phyloP scores from a whole-genome alignment of 2,888 invertebrate species.

The Panopea generosa region DNA sequence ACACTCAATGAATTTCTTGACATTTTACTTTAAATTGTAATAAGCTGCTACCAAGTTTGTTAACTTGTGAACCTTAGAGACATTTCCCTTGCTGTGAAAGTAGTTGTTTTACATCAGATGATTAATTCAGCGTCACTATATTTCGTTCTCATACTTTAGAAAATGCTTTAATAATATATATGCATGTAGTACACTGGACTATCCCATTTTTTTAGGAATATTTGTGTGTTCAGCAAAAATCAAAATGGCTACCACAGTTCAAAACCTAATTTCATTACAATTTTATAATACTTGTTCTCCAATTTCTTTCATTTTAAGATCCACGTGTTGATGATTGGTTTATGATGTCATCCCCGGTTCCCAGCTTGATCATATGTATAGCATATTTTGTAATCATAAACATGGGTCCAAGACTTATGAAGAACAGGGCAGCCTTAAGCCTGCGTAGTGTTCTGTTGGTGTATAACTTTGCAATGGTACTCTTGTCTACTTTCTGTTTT shows the following conservation, averaged over 20 bases:
- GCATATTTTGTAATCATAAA: constrained; percentile 93
- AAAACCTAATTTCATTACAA: not conserved
- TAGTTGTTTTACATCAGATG: too few relatives aligned
- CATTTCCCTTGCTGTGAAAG: too few relatives aligned
- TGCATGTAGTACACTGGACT: too few relatives aligned
- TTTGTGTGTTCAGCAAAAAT: not conserved
- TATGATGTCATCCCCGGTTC: constrained; percentile 95
- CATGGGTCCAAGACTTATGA: constrained; percentile 93
- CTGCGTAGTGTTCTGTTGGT: constrained; percentile 92
- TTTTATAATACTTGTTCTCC: too few relatives aligned
- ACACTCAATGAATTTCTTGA: too few relatives aligned
- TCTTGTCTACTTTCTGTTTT: constrained; percentile 96
- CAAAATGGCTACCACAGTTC: not conserved
- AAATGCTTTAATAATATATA: not conserved
- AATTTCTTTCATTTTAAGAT: constrained; percentile 86
- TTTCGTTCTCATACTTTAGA: too few relatives aligned
- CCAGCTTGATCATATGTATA: constrained; percentile 93
- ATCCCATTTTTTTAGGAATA: not conserved
- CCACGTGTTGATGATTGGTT: constrained; percentile 95
- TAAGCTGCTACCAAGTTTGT: too few relatives aligned
- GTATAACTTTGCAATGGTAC: constrained; percentile 95
- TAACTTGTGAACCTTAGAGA: too few relatives aligned
- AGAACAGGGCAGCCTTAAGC: constrained; percentile 94
- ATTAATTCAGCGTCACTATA: too few relatives aligned
- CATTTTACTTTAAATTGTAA: too few relatives aligned